These are phyloP conservation scores for Lasioglossum leucozonium DNA, from an alignment of 2,888 invertebrate species.

Conservation along the genomic window DNA sequence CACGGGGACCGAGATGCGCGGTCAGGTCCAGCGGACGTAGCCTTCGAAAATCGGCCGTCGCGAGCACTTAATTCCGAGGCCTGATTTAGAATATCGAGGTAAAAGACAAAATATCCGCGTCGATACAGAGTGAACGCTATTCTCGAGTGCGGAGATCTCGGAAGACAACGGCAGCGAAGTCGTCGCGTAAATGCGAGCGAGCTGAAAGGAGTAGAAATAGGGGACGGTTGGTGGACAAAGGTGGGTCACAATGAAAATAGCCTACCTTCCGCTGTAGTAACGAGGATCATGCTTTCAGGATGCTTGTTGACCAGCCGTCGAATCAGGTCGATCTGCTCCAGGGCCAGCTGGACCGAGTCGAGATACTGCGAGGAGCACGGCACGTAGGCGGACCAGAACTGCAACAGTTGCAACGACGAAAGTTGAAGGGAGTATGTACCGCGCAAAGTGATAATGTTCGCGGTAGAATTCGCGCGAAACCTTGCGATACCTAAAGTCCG, in stretches of 20 bases:
- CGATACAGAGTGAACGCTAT: not conserved
- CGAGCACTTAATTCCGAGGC: too few species aligned
- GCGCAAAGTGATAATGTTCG: not conserved
- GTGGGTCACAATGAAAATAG: slow-evolving; percentile 6
- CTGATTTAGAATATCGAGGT: not conserved
- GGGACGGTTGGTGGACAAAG: not conserved
- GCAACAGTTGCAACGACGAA: slow-evolving; percentile 65
- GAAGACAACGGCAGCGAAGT: not conserved
- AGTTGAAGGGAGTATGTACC: not conserved
- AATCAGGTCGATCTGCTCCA: slow-evolving; percentile 87
- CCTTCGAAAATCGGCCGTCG: too few species aligned
- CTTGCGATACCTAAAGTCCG: not conserved
- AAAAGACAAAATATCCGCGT: not conserved
- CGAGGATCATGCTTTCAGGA: slow-evolving; percentile 84
- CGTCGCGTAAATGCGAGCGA: slow-evolving; percentile 1
- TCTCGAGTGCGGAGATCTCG: not conserved
- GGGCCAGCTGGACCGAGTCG: slow-evolving; percentile 86
- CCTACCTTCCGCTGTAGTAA: slow-evolving; percentile 84
- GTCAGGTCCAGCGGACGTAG: too few species aligned
- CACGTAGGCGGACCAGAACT: slow-evolving; percentile 88
- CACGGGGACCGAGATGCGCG: too few species aligned
- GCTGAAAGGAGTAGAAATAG: not conserved
- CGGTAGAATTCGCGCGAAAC: not conserved
- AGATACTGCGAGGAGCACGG: slow-evolving; percentile 86
- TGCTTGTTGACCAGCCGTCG: slow-evolving; percentile 86